These are phyloP conservation scores for Frankliniella fusca DNA, from an alignment of 2,888 invertebrate genomes.

Conservation along the genomic window DNA sequence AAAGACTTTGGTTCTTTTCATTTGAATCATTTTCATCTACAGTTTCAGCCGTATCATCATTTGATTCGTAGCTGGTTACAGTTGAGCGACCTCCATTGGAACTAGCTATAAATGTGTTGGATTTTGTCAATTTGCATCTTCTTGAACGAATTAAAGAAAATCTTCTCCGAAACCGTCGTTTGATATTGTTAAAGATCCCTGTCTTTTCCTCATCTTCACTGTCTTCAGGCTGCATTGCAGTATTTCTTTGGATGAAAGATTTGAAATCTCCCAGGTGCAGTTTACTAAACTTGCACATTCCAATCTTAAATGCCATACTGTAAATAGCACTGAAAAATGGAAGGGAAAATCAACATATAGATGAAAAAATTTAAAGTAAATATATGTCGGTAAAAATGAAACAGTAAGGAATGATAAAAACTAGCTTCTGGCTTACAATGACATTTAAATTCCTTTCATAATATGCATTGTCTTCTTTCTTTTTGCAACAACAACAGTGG, in stretches of 20 bases:
- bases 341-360: not conserved
- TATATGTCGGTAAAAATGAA: not conserved
- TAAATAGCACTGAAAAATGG: not conserved
- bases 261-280: not conserved
- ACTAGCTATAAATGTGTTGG: not conserved
- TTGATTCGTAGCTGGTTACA: not conserved
- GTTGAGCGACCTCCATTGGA: not conserved
- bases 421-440: no score
- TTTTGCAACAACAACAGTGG: no score
- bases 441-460: no score
- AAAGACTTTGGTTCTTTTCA: not conserved
- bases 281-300: not conserved
- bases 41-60: not conserved
- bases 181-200: not conserved
- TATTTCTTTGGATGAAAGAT: not conserved
- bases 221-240: not conserved
- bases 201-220: not conserved
- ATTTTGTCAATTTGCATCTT: not conserved
- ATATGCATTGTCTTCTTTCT: no score
- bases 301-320: not conserved
- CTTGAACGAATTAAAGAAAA: not conserved
- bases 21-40: not conserved
- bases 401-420: no score
- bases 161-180: not conserved
- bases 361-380: not conserved